These are phyloP conservation scores for Sylvilagus bachmani DNA, from an alignment of 2,113 vertebrate genomes.

Conservation along the genomic window DNA sequence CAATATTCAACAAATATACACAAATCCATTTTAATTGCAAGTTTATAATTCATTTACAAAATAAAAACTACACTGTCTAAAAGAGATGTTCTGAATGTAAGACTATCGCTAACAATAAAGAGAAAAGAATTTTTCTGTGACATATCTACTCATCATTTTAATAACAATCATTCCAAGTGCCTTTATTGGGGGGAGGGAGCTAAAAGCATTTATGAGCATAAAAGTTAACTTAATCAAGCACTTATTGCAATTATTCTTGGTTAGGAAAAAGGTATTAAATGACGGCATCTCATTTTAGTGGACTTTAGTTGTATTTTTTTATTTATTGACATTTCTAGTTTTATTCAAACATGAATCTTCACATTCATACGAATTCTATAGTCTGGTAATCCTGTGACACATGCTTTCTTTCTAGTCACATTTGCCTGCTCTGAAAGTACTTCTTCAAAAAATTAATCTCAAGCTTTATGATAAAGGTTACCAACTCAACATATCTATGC, in stretches of 20 bases:
- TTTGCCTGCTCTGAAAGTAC: conserved; percentile 63
- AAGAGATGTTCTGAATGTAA: neutral
- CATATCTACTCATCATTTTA: neutral
- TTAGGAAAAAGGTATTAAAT: neutral
- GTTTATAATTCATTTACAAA: neutral
- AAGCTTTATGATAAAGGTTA: conserved; percentile 86
- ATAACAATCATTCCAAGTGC: neutral
- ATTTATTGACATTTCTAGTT: neutral
- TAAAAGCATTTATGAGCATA: neutral
- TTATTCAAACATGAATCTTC: conserved; percentile 38
- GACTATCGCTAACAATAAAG: neutral
- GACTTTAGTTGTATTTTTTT: neutral
- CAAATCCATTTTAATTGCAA: neutral
- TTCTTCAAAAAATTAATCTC: conserved; percentile 76
- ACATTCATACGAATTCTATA: neutral
- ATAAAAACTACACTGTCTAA: neutral
- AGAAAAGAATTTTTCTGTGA: neutral
- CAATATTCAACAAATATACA: conserved; percentile 4
- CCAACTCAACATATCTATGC: conserved; percentile 81
- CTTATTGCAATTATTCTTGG: conserved; percentile 2
- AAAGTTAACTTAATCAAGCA: conserved; percentile 11
- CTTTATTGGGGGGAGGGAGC: neutral
- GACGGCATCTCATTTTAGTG: conserved; percentile 2
- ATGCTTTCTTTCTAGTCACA: conserved; percentile 21
- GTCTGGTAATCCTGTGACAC: conserved; percentile 43